Evolutionary conservation across 2,888 invertebrate genomes (phyloP), one percentile per base, ranked within the genome.

Genomic region (Clitarchus hookeri): DNA sequence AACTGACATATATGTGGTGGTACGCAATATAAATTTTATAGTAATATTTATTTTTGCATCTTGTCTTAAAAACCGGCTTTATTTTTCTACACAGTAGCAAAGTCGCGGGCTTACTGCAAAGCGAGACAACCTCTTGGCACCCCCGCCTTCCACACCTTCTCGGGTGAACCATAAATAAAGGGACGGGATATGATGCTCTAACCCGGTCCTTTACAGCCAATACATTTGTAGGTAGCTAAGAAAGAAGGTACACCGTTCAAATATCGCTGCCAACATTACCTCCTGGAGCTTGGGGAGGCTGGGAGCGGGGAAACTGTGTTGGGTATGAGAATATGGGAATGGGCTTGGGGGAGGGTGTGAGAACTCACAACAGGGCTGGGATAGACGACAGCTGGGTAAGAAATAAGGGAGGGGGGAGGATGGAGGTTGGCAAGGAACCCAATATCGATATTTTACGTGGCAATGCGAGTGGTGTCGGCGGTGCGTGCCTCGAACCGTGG

Each of bases 181-280:
- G 65, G 65, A n/a, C 23, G 6, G 65, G 65, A 65, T 65, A 65
- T 65, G 65, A 65, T 65, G 65, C 65, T 65, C 65, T 65, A 65
- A 65, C 6, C 65, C n/a, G 65, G 65, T 65, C 65, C 65, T 65
- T 65, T 65, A 65, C 65, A 65, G 65, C 65, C 65, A 65, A 65
- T 65, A 65, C 6, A 65, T 65, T 65, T 65, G n/a, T 23, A 65
- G 65, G 65, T 65, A 65, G 65, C 65, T 23, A n/a, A n/a, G 65
- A 3, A n/a, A 65, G 65, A n/a, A 65, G 65, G 65, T n/a, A 65
- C 65, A 19, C 65, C 65, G 65, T n/a, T 65, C 65, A 65, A 65
- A 65, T 65, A 65, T 65, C 8, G 65, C 65, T 23, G 19, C 65
- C 65, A 23, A 23, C 65, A 65, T 65, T 65, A 11, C 65, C 6